Evolutionary conservation across 2,797 vertebrate species (phyloP).

Genomic region (Galagoides demidoff): DNA sequence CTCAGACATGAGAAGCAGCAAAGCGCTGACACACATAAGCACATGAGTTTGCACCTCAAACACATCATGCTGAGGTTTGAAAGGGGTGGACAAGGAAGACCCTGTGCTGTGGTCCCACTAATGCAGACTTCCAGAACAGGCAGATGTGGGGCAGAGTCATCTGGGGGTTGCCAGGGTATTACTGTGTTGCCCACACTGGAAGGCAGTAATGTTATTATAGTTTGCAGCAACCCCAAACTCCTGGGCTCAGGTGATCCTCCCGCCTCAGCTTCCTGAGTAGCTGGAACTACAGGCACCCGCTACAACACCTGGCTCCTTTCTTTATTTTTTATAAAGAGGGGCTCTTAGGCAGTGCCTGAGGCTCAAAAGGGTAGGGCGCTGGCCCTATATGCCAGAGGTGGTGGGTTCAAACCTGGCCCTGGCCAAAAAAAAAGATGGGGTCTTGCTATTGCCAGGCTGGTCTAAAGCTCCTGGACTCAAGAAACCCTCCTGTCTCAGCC

Average conservation of each 20-base stretch:
- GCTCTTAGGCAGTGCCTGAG: no score
- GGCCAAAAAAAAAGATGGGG: no score
- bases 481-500: neutral
- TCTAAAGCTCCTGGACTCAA: neutral
- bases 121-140: rapidly evolving
- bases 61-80: neutral
- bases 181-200: neutral
- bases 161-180: neutral
- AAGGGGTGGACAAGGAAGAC: no score
- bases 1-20: neutral
- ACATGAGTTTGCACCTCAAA: neutral
- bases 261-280: neutral
- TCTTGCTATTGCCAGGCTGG: neutral
- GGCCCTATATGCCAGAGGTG: no score
- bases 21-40: neutral
- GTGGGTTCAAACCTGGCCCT: no score
- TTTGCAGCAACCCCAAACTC: neutral
- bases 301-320: neutral
- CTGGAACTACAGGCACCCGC: neutral
- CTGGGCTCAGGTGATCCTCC: neutral
- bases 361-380: no score
- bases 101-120: rapidly evolving
- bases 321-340: no score
- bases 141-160: neutral
- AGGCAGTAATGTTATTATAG: neutral